Evolutionary conservation across 2,888 invertebrate genomes (phyloP), one percentile per base, ranked within the genome.

Genomic region (Tiphia femorata): DNA sequence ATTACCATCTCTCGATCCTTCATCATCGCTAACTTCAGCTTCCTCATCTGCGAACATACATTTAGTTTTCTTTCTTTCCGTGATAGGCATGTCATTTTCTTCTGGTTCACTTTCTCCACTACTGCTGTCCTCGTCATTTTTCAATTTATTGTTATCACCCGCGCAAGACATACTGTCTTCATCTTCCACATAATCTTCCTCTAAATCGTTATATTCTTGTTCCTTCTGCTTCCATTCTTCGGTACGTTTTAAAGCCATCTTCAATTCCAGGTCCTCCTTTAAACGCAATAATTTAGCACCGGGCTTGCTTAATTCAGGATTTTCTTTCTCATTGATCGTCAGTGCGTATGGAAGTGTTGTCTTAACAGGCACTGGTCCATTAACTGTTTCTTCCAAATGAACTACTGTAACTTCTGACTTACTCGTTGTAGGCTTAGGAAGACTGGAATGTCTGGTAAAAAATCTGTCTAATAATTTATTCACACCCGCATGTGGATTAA

Each of bases 261-360:
- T 86, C 10, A 87, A 85, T 73, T 91, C 88, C 1, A 96, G 85
- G 60, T 91, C 89, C 58, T 89, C 88, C 76, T 90, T 91, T 47
- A 96, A 84, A 68, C 88, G 89, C n/a, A 87, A 80, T 63, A 92
- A 87, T 68, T 90, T 91, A 2, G 88, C 88, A 0, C 95, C 94
- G 35, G 93, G 92, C 77, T 89, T 88, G 25, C 84, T 85, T 12
- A 85, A 79, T 42, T 75, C 75, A 2, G 73, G 59, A 56, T 78
- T 70, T 2, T 72, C 67, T 3, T 62, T 55, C 20, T 65, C 70
- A 1, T 62, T 67, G 3, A 44, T 23, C 14, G 66, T 41, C 7
- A 55, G 38, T 61, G 59, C 74, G 30, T 75, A 75, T 0, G 75
- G 62, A 1, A 76, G 35, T 33, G 46, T 30, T 58, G 74, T 64